Percentiles rank a stretch among this genome's conserved stretches.
These are phyloP conservation scores for Actenoides lindsayi DNA, from an alignment of 2,113 vertebrate species.

Conservation along the genomic window DNA sequence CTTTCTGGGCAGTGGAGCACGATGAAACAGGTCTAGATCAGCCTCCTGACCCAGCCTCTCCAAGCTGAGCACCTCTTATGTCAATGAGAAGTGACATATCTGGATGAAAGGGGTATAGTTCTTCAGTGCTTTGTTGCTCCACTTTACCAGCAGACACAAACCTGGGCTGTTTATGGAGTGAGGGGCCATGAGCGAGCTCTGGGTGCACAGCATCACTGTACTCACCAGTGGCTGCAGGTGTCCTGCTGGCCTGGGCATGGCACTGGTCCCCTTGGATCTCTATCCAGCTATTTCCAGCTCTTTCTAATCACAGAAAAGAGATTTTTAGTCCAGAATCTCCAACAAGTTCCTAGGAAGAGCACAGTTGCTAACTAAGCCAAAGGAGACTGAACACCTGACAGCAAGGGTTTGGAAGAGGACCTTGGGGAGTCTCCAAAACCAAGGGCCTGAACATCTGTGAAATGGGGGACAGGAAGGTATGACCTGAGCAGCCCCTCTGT, in stretches of 20 bases:
- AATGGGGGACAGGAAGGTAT: not conserved
- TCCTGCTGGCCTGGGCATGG: not conserved
- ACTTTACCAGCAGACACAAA: not conserved
- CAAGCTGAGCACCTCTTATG: not conserved
- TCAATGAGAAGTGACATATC: not conserved
- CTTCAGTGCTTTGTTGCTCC: not conserved
- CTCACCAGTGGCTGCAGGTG: not conserved
- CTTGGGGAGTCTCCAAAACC: not conserved
- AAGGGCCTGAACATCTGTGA: not conserved
- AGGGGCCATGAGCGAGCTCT: not conserved
- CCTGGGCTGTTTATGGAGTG: not conserved
- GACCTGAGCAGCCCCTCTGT: not conserved
- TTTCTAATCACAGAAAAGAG: not conserved
- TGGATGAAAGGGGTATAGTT: not conserved
- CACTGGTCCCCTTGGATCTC: not conserved
- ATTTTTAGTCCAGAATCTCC: not conserved
- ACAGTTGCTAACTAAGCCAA: not conserved
- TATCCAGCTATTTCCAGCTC: not conserved
- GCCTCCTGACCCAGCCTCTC: not conserved
- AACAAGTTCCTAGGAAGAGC: not conserved
- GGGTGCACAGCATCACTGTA: not conserved
- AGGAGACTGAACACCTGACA: not conserved
- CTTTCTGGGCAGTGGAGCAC: fast-evolving
- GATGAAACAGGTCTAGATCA: not conserved
- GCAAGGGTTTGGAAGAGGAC: not conserved